Evolutionary conservation across 2,113 vertebrate genomes (phyloP).

Genomic region (Corythornis madagascariensis): DNA sequence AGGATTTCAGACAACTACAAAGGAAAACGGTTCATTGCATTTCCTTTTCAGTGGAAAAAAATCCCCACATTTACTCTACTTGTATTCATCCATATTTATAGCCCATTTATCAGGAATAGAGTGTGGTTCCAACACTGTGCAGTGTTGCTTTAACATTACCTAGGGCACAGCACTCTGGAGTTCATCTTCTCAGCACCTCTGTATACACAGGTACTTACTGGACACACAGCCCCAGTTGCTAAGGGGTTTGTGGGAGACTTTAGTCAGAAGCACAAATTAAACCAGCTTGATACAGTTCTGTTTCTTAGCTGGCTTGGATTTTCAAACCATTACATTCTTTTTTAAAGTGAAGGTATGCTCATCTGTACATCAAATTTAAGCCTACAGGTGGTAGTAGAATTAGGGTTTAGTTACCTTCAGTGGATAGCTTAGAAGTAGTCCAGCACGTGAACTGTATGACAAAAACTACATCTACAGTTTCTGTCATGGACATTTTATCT

Average conservation of each 20-base stretch:
- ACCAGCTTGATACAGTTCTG: neutral
- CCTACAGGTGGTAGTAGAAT: neutral
- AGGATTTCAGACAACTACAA: neutral
- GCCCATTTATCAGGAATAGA: neutral
- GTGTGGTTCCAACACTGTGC: neutral
- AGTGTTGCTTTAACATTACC: neutral
- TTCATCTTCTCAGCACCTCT: neutral
- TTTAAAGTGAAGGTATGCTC: neutral
- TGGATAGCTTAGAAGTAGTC: neutral
- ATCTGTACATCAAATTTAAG: neutral
- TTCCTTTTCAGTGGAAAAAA: neutral
- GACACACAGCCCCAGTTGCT: neutral
- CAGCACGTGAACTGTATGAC: neutral
- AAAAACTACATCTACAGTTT: neutral
- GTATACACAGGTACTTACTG: neutral
- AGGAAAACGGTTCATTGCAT: neutral
- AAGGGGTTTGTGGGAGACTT: neutral
- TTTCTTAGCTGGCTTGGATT: neutral
- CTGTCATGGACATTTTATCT: neutral
- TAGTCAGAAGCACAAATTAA: neutral
- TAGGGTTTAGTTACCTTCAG: neutral
- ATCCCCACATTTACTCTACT: neutral
- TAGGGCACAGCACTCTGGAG: neutral
- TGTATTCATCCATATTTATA: neutral
- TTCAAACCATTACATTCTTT: neutral